Evolutionary conservation across 2,113 vertebrate species (phyloP), one percentile per base, ranked within the genome.

Genomic region (Lophotis ruficrista): DNA sequence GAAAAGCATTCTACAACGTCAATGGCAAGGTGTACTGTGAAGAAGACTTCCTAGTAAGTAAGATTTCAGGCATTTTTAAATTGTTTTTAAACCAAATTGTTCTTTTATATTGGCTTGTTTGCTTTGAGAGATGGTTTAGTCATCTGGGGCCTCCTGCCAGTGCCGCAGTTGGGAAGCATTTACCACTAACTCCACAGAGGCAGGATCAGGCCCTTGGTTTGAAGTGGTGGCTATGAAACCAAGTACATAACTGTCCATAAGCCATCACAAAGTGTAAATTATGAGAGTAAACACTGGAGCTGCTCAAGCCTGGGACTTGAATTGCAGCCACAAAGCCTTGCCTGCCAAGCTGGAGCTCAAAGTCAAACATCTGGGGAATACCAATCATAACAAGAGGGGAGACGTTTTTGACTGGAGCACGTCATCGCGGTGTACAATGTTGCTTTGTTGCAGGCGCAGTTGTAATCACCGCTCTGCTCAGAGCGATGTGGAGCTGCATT

Each of bases 1-100:
- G 99, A 70, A 99, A 99, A 96, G 99, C 99, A 0, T 99, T 99
- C 98, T 99, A 99, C 98, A 99, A 99, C 2, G 99, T 99, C 97
- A 99, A 99, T 18, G 99, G 99, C 78, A 99, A 99, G 89, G 99
- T 99, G 86, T 99, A 99, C 97, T 99, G 99, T 93, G 99, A 99
- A 97, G 99, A 99, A 97, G 99, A 99, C 96, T 99, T 99, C 97
- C 98, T 99, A 99, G 99, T 99, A 97, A 99, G 98, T 99, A 85
- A 86, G 19, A 89, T 78, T 94, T 94, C 64, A 85, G 90, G 68
- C 85, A 14, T 80, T 85, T 84, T 64, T 5, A 5, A 14, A 58
- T 70, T 62, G 25, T 60, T 83, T 90, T 61, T 71, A 25, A 71
- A 68, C 10, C 10, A 81, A 30, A 61, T 53, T 3, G 5, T 70